Evolutionary conservation across 2,797 vertebrate genomes (phyloP).

Genomic region (Esox lucius): DNA sequence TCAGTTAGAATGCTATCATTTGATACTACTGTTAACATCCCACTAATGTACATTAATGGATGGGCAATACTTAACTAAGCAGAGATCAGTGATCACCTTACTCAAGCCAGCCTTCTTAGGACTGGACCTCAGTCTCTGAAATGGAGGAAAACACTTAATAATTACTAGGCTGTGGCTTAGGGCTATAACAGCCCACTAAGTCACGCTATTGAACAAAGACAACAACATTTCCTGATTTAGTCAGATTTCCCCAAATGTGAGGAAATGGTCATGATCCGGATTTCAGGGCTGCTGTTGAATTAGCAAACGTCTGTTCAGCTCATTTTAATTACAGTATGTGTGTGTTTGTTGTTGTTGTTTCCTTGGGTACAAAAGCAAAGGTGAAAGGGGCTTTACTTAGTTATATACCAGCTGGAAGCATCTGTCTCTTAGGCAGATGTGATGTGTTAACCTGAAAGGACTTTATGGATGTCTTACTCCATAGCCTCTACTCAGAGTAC

Average conservation of each 20-base stretch:
- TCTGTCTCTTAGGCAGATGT: conserved; percentile 43
- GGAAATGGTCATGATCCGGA: conserved; percentile 21
- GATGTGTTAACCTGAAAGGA: conserved; percentile 36
- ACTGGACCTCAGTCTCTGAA: neutral
- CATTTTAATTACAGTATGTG: conserved; percentile 54
- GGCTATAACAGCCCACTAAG: neutral
- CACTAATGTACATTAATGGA: conserved; percentile 39
- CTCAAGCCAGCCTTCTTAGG: neutral
- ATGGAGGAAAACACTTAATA: neutral
- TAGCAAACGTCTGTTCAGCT: conserved; percentile 46
- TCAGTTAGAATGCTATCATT: conserved; percentile 44
- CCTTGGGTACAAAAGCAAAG: conserved; percentile 59
- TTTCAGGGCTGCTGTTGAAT: conserved; percentile 36
- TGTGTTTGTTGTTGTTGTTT: conserved; percentile 27
- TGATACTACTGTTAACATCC: conserved; percentile 42
- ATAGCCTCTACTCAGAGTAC: conserved; percentile 1
- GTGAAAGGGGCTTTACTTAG: conserved; percentile 40
- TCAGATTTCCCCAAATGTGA: neutral
- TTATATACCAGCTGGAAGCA: conserved; percentile 62
- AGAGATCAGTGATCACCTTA: conserved; percentile 38
- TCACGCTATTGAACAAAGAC: neutral
- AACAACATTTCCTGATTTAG: neutral
- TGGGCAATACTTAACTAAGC: conserved; percentile 20
- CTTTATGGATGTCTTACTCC: conserved; percentile 29
- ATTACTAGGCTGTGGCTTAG: neutral